Evolutionary conservation across 2,888 invertebrate species (phyloP).

Genomic region (Disparrhopalites patrizii): DNA sequence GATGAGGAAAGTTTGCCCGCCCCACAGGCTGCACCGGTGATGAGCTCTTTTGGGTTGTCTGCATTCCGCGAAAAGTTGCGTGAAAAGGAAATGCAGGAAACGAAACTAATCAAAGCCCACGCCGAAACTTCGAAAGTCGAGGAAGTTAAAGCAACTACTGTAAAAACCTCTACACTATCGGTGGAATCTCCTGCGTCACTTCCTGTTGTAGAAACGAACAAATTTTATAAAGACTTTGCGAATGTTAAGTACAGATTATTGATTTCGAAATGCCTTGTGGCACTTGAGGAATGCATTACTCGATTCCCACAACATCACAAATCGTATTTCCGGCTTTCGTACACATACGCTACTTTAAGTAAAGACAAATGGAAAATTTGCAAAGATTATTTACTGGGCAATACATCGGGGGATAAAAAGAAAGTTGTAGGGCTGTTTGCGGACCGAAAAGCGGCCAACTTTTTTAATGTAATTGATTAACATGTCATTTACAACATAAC

Average conservation of each 20-base stretch:
- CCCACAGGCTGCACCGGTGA: conserved; percentile 1
- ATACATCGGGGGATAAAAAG: conserved; percentile 53
- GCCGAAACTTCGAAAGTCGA: background rate
- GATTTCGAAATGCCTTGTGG: conserved; percentile 66
- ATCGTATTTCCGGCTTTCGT: conserved; percentile 79
- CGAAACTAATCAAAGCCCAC: background rate
- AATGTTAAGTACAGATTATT: conserved; percentile 46
- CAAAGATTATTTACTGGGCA: conserved; percentile 66
- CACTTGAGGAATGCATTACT: conserved; percentile 76
- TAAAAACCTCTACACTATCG: no score
- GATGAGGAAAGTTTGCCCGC: conserved; percentile 24
- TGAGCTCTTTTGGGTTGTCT: conserved; percentile 35
- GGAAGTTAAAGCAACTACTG: conserved; percentile 10
- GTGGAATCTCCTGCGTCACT: conserved; percentile 18
- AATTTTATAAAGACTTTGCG: conserved; percentile 38
- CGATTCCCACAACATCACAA: conserved; percentile 90
- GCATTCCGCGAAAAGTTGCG: conserved; percentile 37
- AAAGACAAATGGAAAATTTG: conserved; percentile 65
- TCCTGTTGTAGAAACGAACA: conserved; percentile 45
- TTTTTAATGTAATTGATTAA: conserved; percentile 85
- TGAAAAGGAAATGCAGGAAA: conserved; percentile 15
- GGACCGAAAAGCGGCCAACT: conserved; percentile 77
- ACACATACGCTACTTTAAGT: conserved; percentile 73
- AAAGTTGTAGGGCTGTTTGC: conserved; percentile 76
- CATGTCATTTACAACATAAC: no score